Conservation (phyloP, 2,113 vertebrate genomes). For the Tyrannus savana region DNA sequence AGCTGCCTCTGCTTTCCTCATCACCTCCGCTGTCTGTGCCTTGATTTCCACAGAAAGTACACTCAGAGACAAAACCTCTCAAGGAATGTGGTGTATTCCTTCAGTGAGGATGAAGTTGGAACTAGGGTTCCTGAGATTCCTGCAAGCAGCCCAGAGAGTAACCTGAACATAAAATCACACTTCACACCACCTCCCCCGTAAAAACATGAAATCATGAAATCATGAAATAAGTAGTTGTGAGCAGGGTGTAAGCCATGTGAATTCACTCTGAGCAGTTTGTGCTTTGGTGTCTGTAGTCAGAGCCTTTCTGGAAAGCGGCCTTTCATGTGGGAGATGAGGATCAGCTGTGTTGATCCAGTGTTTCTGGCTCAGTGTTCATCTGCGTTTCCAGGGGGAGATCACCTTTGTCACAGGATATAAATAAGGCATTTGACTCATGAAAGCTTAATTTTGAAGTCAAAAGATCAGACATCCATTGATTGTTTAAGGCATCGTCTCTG, state of each 20-base stretch:
- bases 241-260: not conserved
- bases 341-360: not conserved
- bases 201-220: not conserved
- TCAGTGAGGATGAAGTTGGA: not conserved
- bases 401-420: not conserved
- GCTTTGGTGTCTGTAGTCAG: not conserved
- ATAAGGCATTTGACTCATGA: not conserved
- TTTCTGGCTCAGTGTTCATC: not conserved
- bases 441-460: not conserved
- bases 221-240: not conserved
- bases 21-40: not conserved
- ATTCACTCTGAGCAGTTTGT: not conserved
- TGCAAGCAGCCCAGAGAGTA: not conserved
- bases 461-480: not conserved
- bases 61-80: not conserved
- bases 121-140: not conserved
- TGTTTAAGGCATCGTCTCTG: not conserved
- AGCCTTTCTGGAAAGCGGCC: not conserved
- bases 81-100: not conserved
- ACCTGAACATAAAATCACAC: not conserved
- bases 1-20: not conserved
- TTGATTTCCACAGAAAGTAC: not conserved
- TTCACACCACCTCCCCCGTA: not conserved
- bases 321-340: not conserved
- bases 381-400: not conserved